Base-by-base conservation (phyloP, 2,797 vertebrate genomes). In the Muraenolepis orangiensis region DNA sequence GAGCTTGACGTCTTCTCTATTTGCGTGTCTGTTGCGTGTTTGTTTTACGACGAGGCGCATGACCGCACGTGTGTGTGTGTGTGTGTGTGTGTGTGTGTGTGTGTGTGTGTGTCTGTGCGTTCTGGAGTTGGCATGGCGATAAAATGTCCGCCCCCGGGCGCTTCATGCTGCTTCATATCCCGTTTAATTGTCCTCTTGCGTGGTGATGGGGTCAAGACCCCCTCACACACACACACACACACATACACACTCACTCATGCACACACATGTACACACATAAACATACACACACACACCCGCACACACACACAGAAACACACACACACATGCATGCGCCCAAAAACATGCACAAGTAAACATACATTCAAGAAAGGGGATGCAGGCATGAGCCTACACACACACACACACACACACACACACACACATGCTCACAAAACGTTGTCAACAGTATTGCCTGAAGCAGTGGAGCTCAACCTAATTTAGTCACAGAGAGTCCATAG, bases 141-240 rank as follows among this genome's bases (percentile, higher is more conserved):
- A 77, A 77, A 82, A 74, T 69, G 75, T 75, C 84, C 77, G 71
- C 0, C 57, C n/a, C 57, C 10, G 0, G 77, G 82, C 78, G 71
- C 36, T 78, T 77, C 66, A 66, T 13, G 72, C 76, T 74, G 81
- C 66, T 76, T 78, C 76, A 81, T 80, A 77, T 80, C 84, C 78
- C 74, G 73, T 80, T 84, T 67, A 67, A 67, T 67, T 67, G 66
- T 67, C 1, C 79, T 77, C 80, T 81, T 79, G 82, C 82, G 82
- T 72, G 74, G 68, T 82, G 82, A 87, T 82, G 74, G 74, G 82
- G 85, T 89, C 72, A 1, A 70, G 79, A 85, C 85, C 80, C 82
- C 72, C 51, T 76, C 82, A n/a, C n/a, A n/a, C n/a, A 6, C 38
- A 40, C 13, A 13, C 6, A 40, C 38, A 40, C 38, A 40, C 38